Evolutionary conservation across 1,140 invertebrate species (phyloP), one percentile per base, ranked within the genome.

Genomic region (Drosophila sp.): DNA sequence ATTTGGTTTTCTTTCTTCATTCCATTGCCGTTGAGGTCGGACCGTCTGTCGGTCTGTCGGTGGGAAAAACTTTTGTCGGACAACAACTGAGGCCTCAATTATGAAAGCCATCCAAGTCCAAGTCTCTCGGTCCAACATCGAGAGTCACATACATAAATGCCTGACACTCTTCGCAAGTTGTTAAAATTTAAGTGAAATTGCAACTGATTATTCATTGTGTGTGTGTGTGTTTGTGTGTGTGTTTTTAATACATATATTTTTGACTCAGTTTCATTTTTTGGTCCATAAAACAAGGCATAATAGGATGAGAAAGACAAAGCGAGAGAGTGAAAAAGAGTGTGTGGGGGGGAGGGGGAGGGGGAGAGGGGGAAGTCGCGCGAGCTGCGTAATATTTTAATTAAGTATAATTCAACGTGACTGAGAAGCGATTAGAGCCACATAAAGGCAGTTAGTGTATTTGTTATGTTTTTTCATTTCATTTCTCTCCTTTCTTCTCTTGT

Each of bases 131-230:
- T 47, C 44, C 44, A 25, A 71, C 69, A n/a, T 40, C 41, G 60
- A 30, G 60, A 30, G 66, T 47, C 62, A 66, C 61, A 64, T 72
- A 60, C 65, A 85, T 81, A 85, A 81, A 67, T 72, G 76, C 66
- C 82, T 73, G 82, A 73, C 82, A 80, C 80, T 87, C 76, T 82
- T 67, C 69, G 66, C 69, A 76, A 72, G 66, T 70, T 70, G 80
- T 79, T 77, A 74, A 83, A 83, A 80, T 74, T 85, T 74, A 74
- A 85, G 83, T 83, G 83, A 87, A 87, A 87, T 89, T 89, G 83
- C 84, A 70, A 71, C 83, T 77, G 79, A 87, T 79, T 86, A 81
- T 86, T 86, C 27, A 29, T 71, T 41, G 47, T 32, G 8, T 69
- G 55, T 50, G n/a, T 25, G n/a, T 32, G n/a, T 27, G 47, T 58